Conservation (phyloP, 2,113 vertebrate species). For the Triplophysa dalaica region DNA sequence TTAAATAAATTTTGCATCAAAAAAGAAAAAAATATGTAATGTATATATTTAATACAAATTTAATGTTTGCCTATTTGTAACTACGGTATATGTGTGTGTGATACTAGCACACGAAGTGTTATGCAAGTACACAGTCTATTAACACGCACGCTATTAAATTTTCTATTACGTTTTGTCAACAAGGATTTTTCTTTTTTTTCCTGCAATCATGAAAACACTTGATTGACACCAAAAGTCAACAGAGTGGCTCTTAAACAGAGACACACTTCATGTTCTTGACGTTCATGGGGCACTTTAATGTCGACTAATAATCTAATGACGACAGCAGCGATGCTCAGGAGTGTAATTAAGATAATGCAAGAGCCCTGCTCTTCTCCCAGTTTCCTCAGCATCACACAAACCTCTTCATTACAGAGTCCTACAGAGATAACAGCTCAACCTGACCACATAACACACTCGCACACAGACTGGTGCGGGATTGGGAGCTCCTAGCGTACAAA, state of each 20-base stretch:
- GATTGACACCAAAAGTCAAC: conserved; percentile 56
- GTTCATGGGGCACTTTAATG: conserved; percentile 62
- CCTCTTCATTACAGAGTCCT: conserved; percentile 62
- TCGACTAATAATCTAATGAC: conserved; percentile 70
- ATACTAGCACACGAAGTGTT: neutral
- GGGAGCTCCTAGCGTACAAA: conserved; percentile 14
- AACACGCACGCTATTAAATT: conserved; percentile 21
- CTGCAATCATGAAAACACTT: conserved; percentile 42
- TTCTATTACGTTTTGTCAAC: conserved; percentile 45
- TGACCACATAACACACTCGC: conserved; percentile 42
- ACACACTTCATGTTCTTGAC: conserved; percentile 64
- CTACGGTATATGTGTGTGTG: neutral
- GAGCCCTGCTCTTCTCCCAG: conserved; percentile 65
- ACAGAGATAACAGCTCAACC: conserved; percentile 57
- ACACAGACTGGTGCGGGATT: neutral
- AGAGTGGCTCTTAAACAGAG: conserved; percentile 65
- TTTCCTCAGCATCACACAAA: conserved; percentile 63
- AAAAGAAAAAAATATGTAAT: neutral
- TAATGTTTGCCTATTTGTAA: too few species aligned
- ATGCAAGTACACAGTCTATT: neutral
- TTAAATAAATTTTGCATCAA: too few species aligned
- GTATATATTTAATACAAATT: too few species aligned
- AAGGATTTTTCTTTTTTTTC: conserved; percentile 34
- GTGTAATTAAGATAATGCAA: conserved; percentile 71
- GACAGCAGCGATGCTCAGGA: conserved; percentile 64